Percentiles rank a stretch among this genome's conserved stretches.
Conservation (phyloP, 2,797 vertebrate species). For the Hoplostethus atlanticus region DNA sequence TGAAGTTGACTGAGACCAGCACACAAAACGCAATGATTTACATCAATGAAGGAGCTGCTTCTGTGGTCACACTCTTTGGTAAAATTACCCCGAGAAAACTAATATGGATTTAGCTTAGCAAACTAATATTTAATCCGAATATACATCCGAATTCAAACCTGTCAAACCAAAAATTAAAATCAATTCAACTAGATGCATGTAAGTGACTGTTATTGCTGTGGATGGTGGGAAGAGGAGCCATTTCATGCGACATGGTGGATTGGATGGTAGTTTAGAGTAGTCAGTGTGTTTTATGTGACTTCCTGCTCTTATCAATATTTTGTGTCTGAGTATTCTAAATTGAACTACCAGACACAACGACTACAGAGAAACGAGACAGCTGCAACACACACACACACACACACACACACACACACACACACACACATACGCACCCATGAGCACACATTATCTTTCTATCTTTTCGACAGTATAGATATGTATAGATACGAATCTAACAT, state of each 20-base stretch:
- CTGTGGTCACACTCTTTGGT: too few relatives aligned
- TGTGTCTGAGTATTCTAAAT: slow-evolving; percentile 54
- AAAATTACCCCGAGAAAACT: background rate
- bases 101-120: background rate
- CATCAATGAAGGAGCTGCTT: too few relatives aligned
- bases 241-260: background rate
- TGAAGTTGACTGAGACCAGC: too few relatives aligned
- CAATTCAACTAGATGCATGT: background rate
- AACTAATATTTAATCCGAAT: slow-evolving; percentile 1
- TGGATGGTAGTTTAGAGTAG: background rate
- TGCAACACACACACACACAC: slow-evolving; percentile 28
- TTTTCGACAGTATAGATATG: background rate
- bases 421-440: background rate
- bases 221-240: background rate
- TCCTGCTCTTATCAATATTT: slow-evolving; percentile 24
- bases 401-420: slow-evolving; percentile 22
- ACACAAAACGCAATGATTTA: too few relatives aligned
- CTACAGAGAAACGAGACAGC: slow-evolving; percentile 39
- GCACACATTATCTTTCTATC: too few relatives aligned
- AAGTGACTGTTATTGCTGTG: background rate
- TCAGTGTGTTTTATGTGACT: background rate
- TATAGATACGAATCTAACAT: background rate
- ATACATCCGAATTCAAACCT: background rate
- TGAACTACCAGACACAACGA: slow-evolving; percentile 34
- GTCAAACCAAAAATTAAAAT: background rate